These are phyloP conservation scores for Drosophila funebris DNA, from an alignment of 1,140 invertebrate species.

Conservation along the genomic window DNA sequence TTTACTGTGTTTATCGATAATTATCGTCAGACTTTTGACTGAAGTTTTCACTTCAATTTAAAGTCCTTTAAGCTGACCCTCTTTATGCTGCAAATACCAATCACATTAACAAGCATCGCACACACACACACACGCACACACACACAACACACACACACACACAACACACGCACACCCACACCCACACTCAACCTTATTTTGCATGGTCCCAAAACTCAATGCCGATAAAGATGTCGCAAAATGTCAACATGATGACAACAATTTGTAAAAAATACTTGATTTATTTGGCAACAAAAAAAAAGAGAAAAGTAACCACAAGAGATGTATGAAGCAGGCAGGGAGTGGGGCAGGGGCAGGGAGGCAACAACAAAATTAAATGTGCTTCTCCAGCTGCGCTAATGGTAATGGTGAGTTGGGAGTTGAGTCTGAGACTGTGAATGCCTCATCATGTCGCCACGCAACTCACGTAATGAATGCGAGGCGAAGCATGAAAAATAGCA, in stretches of 20 bases:
- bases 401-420: constrained; percentile 28
- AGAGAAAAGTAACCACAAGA: constrained; percentile 29
- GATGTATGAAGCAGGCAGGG: neutral
- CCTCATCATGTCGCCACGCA: constrained; percentile 61
- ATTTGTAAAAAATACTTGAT: constrained; percentile 82
- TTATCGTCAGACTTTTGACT: constrained; percentile 7
- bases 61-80: neutral
- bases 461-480: constrained; percentile 78
- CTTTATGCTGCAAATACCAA: constrained; percentile 9
- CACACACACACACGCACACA: neutral
- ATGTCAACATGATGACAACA: constrained; percentile 82
- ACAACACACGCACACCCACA: neutral
- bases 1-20: constrained; percentile 22
- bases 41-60: neutral
- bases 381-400: constrained; percentile 71
- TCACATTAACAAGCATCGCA: constrained; percentile 42
- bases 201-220: constrained; percentile 31
- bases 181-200: constrained; percentile 5
- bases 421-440: neutral
- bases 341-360: neutral
- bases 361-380: constrained; percentile 64
- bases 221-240: constrained; percentile 81
- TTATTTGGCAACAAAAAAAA: no score
- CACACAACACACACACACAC: neutral
- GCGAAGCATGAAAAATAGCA: constrained; percentile 69